Evolutionary conservation across 2,113 vertebrate genomes (phyloP).

Genomic region (Strix uralensis): DNA sequence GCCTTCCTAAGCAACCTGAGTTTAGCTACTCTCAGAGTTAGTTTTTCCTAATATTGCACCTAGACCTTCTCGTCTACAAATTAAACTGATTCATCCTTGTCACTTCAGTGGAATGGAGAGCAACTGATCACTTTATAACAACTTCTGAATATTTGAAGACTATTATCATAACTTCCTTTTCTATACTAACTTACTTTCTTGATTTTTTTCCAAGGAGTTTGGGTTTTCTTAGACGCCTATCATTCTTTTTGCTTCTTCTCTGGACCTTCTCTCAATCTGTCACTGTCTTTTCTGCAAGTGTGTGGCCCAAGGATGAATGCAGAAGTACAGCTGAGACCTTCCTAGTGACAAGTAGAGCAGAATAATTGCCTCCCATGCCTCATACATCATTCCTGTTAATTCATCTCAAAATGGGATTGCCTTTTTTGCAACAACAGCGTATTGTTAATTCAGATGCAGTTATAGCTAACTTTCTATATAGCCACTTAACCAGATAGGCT

Average conservation of each 20-base stretch:
- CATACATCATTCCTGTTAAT: constrained; percentile 14
- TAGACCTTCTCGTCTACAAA: not conserved
- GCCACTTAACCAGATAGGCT: not conserved
- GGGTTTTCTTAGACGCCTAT: not conserved
- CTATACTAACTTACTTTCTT: not conserved
- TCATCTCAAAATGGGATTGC: constrained; percentile 9
- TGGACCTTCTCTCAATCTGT: not conserved
- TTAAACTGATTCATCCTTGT: not conserved
- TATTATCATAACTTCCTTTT: not conserved
- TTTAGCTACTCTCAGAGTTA: not conserved
- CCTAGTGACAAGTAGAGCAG: constrained; percentile 46
- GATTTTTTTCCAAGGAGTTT: not conserved
- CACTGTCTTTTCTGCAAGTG: not conserved
- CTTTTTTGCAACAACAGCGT: not conserved
- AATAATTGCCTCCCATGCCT: constrained; percentile 35
- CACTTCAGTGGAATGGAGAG: not conserved
- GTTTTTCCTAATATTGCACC: not conserved
- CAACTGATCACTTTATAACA: not conserved
- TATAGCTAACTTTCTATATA: not conserved
- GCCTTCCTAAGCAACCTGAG: not conserved
- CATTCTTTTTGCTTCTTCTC: not conserved
- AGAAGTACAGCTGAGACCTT: constrained; percentile 36
- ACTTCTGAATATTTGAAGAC: not conserved
- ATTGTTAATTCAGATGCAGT: not conserved
- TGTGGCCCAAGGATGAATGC: not conserved